Evolutionary conservation across 2,797 vertebrate species (phyloP).

Genomic region (Parauchenoglanis punctatus): DNA sequence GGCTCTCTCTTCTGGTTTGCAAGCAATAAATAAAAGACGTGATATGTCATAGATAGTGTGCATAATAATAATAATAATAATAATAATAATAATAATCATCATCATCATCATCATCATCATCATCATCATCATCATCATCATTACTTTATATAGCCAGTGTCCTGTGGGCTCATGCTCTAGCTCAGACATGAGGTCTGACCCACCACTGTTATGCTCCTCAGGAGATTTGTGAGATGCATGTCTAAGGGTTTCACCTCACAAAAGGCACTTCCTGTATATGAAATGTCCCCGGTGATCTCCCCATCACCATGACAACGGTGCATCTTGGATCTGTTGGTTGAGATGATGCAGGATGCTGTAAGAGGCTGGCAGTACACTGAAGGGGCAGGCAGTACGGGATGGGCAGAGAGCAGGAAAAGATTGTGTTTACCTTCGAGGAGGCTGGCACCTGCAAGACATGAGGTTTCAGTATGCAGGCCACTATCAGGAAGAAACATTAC

Average conservation of each 20-base stretch:
- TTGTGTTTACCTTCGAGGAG: slow-evolving; percentile 79
- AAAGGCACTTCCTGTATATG: slow-evolving; percentile 61
- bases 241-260: slow-evolving; percentile 58
- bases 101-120: slow-evolving; percentile 59
- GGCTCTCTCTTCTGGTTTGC: slow-evolving; percentile 38
- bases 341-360: slow-evolving; percentile 60
- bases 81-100: slow-evolving; percentile 56
- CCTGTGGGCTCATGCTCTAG: slow-evolving; percentile 56
- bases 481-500: neutral
- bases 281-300: slow-evolving; percentile 61
- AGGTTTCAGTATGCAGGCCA: neutral
- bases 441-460: slow-evolving; percentile 74
- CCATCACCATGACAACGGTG: slow-evolving; percentile 65
- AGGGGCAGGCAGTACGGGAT: slow-evolving; percentile 69
- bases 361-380: slow-evolving; percentile 60
- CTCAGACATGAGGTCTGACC: slow-evolving; percentile 61
- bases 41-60: slow-evolving; percentile 63
- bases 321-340: slow-evolving; percentile 65
- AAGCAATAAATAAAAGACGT: slow-evolving; percentile 62
- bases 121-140: slow-evolving; percentile 59
- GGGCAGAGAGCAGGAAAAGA: slow-evolving; percentile 62
- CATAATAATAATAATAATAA: slow-evolving; percentile 51
- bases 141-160: slow-evolving; percentile 45
- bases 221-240: slow-evolving; percentile 48
- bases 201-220: slow-evolving; percentile 76